Evolutionary conservation across 2,888 invertebrate genomes (phyloP).

Genomic region (Morpho achilles): DNA sequence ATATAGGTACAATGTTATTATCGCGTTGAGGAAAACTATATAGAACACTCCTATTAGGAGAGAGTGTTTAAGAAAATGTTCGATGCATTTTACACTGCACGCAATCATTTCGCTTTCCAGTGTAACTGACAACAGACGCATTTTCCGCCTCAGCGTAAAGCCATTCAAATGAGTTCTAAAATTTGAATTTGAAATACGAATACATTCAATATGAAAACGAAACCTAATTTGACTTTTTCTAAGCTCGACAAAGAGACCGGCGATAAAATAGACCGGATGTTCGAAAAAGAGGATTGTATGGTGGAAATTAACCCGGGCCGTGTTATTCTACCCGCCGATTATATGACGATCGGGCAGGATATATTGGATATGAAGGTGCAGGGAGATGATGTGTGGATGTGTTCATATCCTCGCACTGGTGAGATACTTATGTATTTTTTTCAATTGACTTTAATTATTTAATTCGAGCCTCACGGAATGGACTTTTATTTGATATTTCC

Average conservation of each 20-base stretch:
- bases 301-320: constrained; percentile 86
- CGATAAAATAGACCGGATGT: constrained; percentile 82
- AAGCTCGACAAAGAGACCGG: constrained; percentile 80
- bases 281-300: constrained; percentile 83
- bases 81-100: constrained; percentile 36
- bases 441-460: not conserved
- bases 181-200: constrained; percentile 1
- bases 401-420: constrained; percentile 95
- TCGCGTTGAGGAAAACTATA: constrained; percentile 33
- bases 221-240: constrained; percentile 70
- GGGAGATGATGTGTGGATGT: constrained; percentile 90
- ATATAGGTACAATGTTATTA: too few relatives aligned
- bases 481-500: too few relatives aligned
- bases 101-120: constrained; percentile 51
- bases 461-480: too few relatives aligned
- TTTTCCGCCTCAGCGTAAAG: constrained; percentile 10
- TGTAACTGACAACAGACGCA: constrained; percentile 31
- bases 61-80: constrained; percentile 47
- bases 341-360: constrained; percentile 82
- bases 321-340: constrained; percentile 84
- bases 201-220: constrained; percentile 48
- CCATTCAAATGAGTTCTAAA: constrained; percentile 7
- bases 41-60: constrained; percentile 45
- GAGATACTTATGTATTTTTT: constrained; percentile 30
- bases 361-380: constrained; percentile 85